phyloP scores from a whole-genome alignment of 2,113 vertebrate genomes.

The Caranx ignobilis region DNA sequence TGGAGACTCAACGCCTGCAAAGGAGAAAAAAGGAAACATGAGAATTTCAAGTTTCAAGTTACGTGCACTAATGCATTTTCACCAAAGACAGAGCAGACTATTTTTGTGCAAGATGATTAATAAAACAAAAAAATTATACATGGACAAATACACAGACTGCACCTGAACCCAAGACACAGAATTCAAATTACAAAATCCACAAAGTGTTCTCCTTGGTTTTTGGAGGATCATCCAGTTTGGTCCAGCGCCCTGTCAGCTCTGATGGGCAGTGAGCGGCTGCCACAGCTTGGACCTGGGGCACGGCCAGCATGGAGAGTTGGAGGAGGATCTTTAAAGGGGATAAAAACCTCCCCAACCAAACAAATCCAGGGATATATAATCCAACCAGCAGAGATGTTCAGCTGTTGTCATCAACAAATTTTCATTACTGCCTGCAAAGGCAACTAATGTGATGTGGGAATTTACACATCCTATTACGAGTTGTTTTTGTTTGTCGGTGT shows the following conservation, averaged over 20 bases:
- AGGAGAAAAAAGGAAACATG: background rate
- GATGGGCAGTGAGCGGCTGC: slow-evolving; percentile 61
- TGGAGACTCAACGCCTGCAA: slow-evolving; percentile 70
- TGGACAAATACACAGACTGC: background rate
- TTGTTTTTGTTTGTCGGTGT: slow-evolving; percentile 2
- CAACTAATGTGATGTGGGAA: slow-evolving; percentile 23
- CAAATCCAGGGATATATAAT: slow-evolving; percentile 76
- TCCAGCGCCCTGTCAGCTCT: slow-evolving; percentile 52
- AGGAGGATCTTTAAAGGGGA: slow-evolving; percentile 76
- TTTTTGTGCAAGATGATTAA: background rate
- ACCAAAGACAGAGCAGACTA: background rate
- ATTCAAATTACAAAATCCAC: slow-evolving; percentile 22
- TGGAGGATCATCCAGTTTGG: slow-evolving; percentile 55
- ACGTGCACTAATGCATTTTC: background rate
- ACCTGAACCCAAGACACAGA: slow-evolving; percentile 25
- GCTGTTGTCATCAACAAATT: slow-evolving; percentile 68
- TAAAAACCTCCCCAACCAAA: slow-evolving; percentile 68
- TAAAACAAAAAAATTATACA: background rate
- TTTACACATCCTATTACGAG: slow-evolving; percentile 11
- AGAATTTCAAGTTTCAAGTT: background rate
- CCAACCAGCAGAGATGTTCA: slow-evolving; percentile 61
- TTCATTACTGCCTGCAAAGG: slow-evolving; percentile 36
- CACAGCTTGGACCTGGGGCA: slow-evolving; percentile 62
- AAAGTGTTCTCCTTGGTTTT: slow-evolving; percentile 31
- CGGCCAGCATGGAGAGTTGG: slow-evolving; percentile 63